Percentiles rank a stretch among this genome's conserved stretches.
These are phyloP conservation scores for Apeira syringaria DNA, from an alignment of 2,888 invertebrate species.

Conservation along the genomic window DNA sequence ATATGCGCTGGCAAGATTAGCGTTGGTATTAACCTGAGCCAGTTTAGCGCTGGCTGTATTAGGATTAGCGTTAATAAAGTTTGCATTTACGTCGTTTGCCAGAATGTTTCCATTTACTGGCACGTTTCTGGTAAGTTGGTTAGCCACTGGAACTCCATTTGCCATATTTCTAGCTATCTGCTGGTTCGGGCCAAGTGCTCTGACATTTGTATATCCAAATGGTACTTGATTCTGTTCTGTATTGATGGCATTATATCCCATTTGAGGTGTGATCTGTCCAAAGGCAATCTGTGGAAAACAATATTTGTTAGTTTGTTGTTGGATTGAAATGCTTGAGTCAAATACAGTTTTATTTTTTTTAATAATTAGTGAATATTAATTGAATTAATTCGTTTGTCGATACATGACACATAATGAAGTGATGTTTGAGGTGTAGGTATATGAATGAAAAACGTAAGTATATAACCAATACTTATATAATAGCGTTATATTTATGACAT, in stretches of 20 bases:
- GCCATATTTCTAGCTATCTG: slow-evolving; percentile 5
- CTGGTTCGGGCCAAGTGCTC: not conserved
- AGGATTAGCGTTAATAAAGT: not conserved
- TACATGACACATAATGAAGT: too few species aligned
- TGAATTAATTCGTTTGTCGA: too few species aligned
- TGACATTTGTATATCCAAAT: slow-evolving; percentile 3
- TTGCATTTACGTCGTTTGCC: slow-evolving; percentile 2
- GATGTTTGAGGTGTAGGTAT: too few species aligned
- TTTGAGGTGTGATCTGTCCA: slow-evolving; percentile 8
- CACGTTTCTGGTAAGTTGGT: slow-evolving; percentile 12
- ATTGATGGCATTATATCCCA: slow-evolving; percentile 9
- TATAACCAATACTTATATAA: too few species aligned
- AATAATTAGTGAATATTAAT: too few species aligned
- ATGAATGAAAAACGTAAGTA: too few species aligned
- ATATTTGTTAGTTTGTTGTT: too few species aligned
- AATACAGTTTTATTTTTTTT: too few species aligned
- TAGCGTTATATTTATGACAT: too few species aligned
- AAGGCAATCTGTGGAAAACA: slow-evolving; percentile 20
- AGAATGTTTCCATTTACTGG: slow-evolving; percentile 7
- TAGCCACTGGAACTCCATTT: not conserved
- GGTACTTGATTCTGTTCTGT: not conserved
- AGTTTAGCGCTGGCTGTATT: not conserved
- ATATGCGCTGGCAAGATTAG: not conserved
- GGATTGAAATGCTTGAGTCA: too few species aligned
- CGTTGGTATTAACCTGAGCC: not conserved